Evolutionary conservation across 2,113 vertebrate species (phyloP).

Genomic region (Labrus mixtus): DNA sequence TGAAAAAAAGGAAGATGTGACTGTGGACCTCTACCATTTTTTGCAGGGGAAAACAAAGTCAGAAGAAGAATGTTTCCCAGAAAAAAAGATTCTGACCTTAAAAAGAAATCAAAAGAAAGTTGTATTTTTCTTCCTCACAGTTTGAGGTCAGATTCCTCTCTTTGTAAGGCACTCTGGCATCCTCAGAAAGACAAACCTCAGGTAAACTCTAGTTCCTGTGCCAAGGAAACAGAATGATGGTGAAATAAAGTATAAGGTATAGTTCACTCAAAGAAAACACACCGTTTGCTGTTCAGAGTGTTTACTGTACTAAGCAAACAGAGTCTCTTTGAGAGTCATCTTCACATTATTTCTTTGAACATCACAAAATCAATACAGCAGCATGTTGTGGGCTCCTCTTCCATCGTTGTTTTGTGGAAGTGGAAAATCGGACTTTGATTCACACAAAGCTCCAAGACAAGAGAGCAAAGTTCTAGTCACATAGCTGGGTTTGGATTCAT

Average conservation of each 20-base stretch:
- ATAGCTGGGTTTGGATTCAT: background rate
- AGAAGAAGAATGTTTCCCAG: background rate
- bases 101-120: background rate
- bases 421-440: background rate
- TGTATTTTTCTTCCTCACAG: background rate
- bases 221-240: background rate
- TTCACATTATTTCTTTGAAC: background rate
- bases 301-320: background rate
- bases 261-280: background rate
- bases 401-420: background rate
- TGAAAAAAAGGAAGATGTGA: background rate
- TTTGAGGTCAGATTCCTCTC: conserved; percentile 6
- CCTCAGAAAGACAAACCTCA: background rate
- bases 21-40: background rate
- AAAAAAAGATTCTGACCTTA: background rate
- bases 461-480: background rate
- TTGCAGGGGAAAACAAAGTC: background rate
- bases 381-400: background rate
- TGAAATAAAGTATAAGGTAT: background rate
- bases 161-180: background rate
- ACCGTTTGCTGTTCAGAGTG: background rate
- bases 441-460: background rate
- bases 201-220: background rate
- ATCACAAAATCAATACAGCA: background rate
- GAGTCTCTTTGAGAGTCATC: background rate